Evolutionary conservation across 2,888 invertebrate genomes (phyloP), one percentile per base, ranked within the genome.

Genomic region (Cryptocheilus praepositus): DNA sequence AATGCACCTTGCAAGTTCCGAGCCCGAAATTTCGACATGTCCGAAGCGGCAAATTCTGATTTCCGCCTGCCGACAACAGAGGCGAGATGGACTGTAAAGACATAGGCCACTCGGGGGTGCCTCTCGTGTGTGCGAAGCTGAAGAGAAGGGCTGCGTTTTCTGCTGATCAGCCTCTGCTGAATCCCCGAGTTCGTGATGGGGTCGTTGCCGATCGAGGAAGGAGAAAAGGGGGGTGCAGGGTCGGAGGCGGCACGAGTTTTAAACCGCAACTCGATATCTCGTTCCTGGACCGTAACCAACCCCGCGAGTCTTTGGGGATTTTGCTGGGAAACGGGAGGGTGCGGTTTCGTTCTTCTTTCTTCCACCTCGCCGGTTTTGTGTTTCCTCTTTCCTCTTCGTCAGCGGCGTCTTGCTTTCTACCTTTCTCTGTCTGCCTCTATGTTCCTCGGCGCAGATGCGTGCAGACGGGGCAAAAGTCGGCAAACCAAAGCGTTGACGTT

Each of bases 211-310:
- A 67, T 72, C 67, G 67, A 73, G 71, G 67, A 67, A 70, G 71
- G 62, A 54, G 66, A 61, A 61, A 70, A 80, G 82, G 79, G 76
- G 21, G 44, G 28, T 11, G 36, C 21, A 19, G 15, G 15, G 13
- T 25, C 18, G 44, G 49, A 57, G 81, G 80, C 82, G 83, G 36
- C 36, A 69, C 70, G 80, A 73, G 80, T 84, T 87, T 88, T 88
- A 88, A 88, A 88, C 86, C 88, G 85, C 88, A 86, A 82, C 76
- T 75, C 85, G 83, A 86, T 88, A 86, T 87, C 85, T 81, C 81
- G 81, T 81, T 86, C 74, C 82, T 74, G 74, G 73, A 77, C 77
- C 81, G 77, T 77, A 81, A 82, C 76, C 82, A 72, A 79, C 73
- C 78, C 73, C 71, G 18, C 44, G 19, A 36, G 19, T 21, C 83